phyloP scores from a whole-genome alignment of 2,888 invertebrate genomes.

The Sinohyriopsis cumingii region DNA sequence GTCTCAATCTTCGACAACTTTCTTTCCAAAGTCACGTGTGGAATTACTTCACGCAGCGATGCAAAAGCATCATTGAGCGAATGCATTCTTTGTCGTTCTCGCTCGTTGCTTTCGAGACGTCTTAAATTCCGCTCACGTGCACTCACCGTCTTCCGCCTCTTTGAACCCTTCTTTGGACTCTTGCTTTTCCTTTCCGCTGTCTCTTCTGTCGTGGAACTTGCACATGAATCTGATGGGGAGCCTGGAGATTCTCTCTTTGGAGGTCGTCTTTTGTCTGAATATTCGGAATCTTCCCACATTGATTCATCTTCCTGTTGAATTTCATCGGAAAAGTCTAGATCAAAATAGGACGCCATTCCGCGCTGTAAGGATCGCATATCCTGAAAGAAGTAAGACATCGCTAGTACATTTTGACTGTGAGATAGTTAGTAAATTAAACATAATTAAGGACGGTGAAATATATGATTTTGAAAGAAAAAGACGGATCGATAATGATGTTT shows the following conservation, averaged over 20 bases:
- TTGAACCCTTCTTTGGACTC: conserved; percentile 54
- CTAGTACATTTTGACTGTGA: too few relatives aligned
- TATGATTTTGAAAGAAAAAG: too few relatives aligned
- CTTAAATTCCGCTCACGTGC: conserved; percentile 89
- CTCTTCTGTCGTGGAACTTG: conserved; percentile 61
- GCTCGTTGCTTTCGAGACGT: conserved; percentile 90
- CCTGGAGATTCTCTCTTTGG: conserved; percentile 55
- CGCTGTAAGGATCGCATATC: conserved; percentile 35
- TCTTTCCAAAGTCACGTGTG: conserved; percentile 87
- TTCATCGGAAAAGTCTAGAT: conserved; percentile 45
- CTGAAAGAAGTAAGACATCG: conserved; percentile 20
- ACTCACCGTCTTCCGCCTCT: conserved; percentile 83
- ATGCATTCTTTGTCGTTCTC: conserved; percentile 94
- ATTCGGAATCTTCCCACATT: conserved; percentile 50
- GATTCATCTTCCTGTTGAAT: conserved; percentile 41
- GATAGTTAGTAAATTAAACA: too few relatives aligned
- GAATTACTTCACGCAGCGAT: conserved; percentile 88
- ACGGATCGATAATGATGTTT: too few relatives aligned
- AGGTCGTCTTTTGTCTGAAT: conserved; percentile 39
- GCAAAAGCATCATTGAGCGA: conserved; percentile 92
- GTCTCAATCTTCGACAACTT: conserved; percentile 92
- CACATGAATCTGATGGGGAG: conserved; percentile 65
- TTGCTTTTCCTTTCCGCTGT: conserved; percentile 54
- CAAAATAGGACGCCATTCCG: conserved; percentile 37
- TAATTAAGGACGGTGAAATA: too few relatives aligned